These are phyloP conservation scores for Plectrocnemia conspersa DNA, from an alignment of 1,140 invertebrate genomes.

Conservation along the genomic window DNA sequence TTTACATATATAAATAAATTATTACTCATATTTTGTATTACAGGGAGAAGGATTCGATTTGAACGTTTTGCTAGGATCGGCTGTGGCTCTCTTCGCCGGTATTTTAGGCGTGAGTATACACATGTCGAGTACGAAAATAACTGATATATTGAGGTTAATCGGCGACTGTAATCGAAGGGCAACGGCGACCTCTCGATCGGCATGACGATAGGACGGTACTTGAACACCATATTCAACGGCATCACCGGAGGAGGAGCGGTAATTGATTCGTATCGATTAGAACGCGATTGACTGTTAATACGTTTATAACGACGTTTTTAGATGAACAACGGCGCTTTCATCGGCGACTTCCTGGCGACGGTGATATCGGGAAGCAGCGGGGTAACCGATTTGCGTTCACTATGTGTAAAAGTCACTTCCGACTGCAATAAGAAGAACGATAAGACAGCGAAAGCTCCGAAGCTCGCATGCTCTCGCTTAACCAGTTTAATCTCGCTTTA, in stretches of 20 bases:
- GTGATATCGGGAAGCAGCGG: slow-evolving; percentile 42
- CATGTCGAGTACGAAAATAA: slow-evolving; percentile 6
- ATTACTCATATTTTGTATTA: slow-evolving; percentile 12
- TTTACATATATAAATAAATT: slow-evolving; percentile 8
- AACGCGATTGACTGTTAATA: background rate
- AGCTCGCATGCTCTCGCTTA: no score
- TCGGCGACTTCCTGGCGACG: slow-evolving; percentile 44
- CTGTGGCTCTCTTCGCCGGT: slow-evolving; percentile 41
- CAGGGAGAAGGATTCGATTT: slow-evolving; percentile 46
- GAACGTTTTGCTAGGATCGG: slow-evolving; percentile 40
- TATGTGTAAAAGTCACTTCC: no score
- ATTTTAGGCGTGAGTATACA: slow-evolving; percentile 37
- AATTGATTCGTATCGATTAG: slow-evolving; percentile 20
- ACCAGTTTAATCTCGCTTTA: no score
- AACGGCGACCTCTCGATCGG: slow-evolving; percentile 47
- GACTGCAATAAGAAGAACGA: no score
- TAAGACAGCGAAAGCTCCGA: no score
- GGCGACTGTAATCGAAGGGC: slow-evolving; percentile 39
- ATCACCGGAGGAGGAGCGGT: slow-evolving; percentile 52
- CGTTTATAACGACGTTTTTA: slow-evolving; percentile 31
- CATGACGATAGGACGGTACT: slow-evolving; percentile 45
- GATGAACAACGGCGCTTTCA: slow-evolving; percentile 44
- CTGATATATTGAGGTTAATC: no score
- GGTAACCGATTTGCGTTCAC: no score
- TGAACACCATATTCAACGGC: slow-evolving; percentile 49